Percentiles rank a stretch among this genome's conserved stretches.
phyloP scores from a whole-genome alignment of 2,113 vertebrate genomes.

The Xyrauchen texanus region DNA sequence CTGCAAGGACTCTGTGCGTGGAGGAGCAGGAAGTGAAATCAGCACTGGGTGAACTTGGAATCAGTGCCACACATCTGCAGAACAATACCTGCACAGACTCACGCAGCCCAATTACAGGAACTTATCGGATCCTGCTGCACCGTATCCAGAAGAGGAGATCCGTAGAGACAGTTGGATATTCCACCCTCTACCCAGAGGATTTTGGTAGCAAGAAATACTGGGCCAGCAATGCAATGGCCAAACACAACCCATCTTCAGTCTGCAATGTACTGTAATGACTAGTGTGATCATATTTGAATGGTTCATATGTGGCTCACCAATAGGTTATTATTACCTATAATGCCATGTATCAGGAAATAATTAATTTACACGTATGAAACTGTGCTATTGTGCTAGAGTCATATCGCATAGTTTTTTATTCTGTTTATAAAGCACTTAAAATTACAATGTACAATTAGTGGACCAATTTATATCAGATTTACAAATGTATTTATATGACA shows the following conservation, averaged over 20 bases:
- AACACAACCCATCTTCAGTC: constrained; percentile 66
- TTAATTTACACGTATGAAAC: too few relatives aligned
- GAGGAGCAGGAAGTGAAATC: constrained; percentile 73
- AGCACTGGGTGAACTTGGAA: constrained; percentile 64
- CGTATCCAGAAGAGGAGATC: constrained; percentile 70
- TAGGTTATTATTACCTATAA: too few relatives aligned
- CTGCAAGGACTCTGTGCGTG: constrained; percentile 50
- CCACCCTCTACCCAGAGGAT: constrained; percentile 59
- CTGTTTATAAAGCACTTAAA: too few relatives aligned
- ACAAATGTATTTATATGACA: too few relatives aligned
- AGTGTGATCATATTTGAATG: too few relatives aligned
- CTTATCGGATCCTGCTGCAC: constrained; percentile 75
- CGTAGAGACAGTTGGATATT: constrained; percentile 65
- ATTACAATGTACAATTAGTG: too few relatives aligned
- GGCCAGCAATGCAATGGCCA: constrained; percentile 51
- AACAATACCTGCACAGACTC: constrained; percentile 67
- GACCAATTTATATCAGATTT: too few relatives aligned
- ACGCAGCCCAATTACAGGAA: constrained; percentile 71
- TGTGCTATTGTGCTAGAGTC: too few relatives aligned
- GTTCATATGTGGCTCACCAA: too few relatives aligned
- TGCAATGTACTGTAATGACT: constrained; percentile 66
- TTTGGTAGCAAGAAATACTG: constrained; percentile 52
- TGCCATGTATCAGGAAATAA: too few relatives aligned
- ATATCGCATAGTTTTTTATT: too few relatives aligned
- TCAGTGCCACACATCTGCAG: constrained; percentile 65